phyloP scores from a whole-genome alignment of 2,888 invertebrate genomes.

The Epistrophe grossulariae region DNA sequence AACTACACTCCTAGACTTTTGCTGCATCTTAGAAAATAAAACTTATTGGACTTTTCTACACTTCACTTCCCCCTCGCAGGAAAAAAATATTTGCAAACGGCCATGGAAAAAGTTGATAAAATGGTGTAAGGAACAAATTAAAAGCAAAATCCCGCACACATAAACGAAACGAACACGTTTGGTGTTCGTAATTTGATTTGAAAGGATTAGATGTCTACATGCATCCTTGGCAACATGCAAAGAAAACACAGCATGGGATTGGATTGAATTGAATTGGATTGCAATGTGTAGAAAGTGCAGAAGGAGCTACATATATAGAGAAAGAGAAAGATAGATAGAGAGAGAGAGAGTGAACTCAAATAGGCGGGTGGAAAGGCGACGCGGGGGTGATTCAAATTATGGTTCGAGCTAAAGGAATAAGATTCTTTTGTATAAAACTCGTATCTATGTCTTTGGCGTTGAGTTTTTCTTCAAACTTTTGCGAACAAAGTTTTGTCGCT shows the following conservation, averaged over 20 bases:
- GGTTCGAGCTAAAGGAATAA: constrained; percentile 1
- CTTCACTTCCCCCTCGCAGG: neutral
- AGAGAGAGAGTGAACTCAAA: neutral
- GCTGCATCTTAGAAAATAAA: too few species aligned
- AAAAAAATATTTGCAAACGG: constrained; percentile 6
- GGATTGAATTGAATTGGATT: constrained; percentile 42
- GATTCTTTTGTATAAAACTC: constrained; percentile 62
- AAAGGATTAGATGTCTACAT: constrained; percentile 76
- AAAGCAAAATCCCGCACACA: constrained; percentile 53
- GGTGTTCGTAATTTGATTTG: constrained; percentile 74
- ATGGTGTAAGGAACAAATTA: constrained; percentile 69
- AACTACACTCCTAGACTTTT: too few species aligned
- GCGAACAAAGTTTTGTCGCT: constrained; percentile 72
- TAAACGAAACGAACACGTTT: constrained; percentile 72
- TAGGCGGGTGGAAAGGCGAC: neutral
- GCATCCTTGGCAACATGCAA: constrained; percentile 74
- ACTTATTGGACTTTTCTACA: too few species aligned
- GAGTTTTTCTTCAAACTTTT: constrained; percentile 64
- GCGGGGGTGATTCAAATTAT: neutral
- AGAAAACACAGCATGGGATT: constrained; percentile 60
- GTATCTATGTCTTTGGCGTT: constrained; percentile 43
- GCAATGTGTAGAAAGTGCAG: constrained; percentile 6
- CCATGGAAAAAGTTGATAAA: neutral
- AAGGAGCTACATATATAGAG: neutral
- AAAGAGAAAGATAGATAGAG: too few species aligned